A percentile compares a stretch with the other conserved stretches of the same genome.
Conservation (phyloP, 1,140 invertebrate genomes). For the Trichonephila inaurata region DNA sequence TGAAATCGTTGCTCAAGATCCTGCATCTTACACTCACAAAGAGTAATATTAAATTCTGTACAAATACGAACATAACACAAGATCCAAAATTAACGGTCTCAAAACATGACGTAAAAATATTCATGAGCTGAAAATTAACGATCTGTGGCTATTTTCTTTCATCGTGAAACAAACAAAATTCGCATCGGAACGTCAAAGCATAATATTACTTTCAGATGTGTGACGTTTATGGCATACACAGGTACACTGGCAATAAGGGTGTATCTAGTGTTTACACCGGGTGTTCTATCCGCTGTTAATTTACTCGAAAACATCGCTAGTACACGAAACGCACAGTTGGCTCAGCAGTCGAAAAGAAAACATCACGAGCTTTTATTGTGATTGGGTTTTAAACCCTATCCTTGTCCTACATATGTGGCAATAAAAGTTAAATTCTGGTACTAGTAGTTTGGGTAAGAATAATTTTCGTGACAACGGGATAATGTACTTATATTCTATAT, state of each 20-base stretch:
- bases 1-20: too few species aligned
- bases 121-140: too few species aligned
- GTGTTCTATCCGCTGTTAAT: not conserved
- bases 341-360: not conserved
- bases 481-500: too few species aligned
- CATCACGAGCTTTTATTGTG: not conserved
- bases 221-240: not conserved
- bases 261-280: not conserved
- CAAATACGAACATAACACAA: too few species aligned
- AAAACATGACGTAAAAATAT: too few species aligned
- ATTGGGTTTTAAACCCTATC: not conserved
- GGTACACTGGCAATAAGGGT: not conserved
- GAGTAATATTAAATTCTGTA: too few species aligned
- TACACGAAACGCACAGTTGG: not conserved
- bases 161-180: not conserved
- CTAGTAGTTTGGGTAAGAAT: too few species aligned
- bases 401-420: not conserved
- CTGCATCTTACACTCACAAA: too few species aligned
- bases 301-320: not conserved
- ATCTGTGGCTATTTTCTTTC: not conserved
- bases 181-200: not conserved
- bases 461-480: too few species aligned
- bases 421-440: too few species aligned
- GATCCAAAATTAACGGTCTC: too few species aligned
- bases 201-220: not conserved